These are phyloP conservation scores for Cariama cristata DNA, from an alignment of 2,113 vertebrate genomes.

Conservation along the genomic window DNA sequence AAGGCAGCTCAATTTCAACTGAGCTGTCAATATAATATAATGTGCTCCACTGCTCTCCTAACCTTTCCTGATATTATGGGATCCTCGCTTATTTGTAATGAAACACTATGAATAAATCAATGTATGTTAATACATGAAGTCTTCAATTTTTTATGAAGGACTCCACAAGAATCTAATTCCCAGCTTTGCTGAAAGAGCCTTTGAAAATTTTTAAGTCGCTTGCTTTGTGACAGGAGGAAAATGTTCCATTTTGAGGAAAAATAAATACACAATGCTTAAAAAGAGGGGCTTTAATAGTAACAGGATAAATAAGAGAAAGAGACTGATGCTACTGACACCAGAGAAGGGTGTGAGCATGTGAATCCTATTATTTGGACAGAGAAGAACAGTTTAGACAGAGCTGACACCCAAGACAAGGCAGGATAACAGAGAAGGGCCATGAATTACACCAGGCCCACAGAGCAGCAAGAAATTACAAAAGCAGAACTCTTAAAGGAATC, in stretches of 20 bases:
- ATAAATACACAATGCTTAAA: not conserved
- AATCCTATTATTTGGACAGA: not conserved
- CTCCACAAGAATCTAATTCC: conserved; percentile 74
- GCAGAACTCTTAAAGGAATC: not conserved
- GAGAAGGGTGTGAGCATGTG: not conserved
- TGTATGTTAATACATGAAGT: conserved; percentile 82
- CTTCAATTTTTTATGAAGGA: conserved; percentile 81
- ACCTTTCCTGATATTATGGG: conserved; percentile 77
- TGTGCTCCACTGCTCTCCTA: conserved; percentile 71
- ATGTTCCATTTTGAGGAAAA: conserved; percentile 7
- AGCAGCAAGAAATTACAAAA: not conserved
- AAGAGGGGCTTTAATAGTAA: not conserved
- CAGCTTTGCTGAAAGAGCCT: conserved; percentile 68
- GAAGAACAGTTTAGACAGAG: not conserved
- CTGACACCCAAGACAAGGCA: not conserved
- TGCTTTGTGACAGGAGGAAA: conserved; percentile 21
- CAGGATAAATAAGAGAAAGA: not conserved
- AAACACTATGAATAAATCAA: conserved; percentile 89
- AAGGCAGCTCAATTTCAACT: conserved; percentile 71
- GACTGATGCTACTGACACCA: not conserved
- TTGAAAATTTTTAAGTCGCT: conserved; percentile 68
- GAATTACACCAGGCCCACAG: not conserved
- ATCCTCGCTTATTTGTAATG: conserved; percentile 82
- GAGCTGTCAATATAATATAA: conserved; percentile 81
- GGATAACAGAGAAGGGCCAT: not conserved